Evolutionary conservation across 2,888 invertebrate species (phyloP).

Genomic region (Tetanocera ferruginea): DNA sequence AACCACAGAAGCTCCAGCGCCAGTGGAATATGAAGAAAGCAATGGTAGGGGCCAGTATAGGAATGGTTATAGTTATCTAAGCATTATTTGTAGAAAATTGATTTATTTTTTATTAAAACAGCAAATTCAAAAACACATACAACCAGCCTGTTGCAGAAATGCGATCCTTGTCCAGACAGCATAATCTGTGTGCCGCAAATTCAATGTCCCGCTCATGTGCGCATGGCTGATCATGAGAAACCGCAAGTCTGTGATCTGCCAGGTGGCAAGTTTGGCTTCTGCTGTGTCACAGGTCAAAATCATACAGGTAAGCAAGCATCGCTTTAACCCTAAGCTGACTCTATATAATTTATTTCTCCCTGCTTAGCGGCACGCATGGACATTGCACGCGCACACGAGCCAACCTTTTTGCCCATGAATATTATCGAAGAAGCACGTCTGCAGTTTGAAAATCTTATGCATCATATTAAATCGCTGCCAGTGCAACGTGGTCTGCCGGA

Average conservation of each 20-base stretch:
- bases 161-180: constrained; percentile 70
- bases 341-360: background rate
- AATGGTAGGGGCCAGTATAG: background rate
- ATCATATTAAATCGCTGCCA: constrained; percentile 62
- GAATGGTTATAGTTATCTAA: too few relatives aligned
- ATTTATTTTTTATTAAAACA: background rate
- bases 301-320: constrained; percentile 69
- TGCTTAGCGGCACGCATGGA: constrained; percentile 19
- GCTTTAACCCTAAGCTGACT: background rate
- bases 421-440: constrained; percentile 63
- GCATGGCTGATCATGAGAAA: constrained; percentile 61
- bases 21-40: background rate
- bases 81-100: too few relatives aligned
- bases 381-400: constrained; percentile 13
- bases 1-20: background rate
- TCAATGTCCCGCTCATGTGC: constrained; percentile 77
- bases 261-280: constrained; percentile 72
- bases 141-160: constrained; percentile 55
- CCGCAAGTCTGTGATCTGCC: constrained; percentile 73
- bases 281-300: constrained; percentile 75
- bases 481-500: constrained; percentile 66
- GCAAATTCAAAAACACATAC: constrained; percentile 11
- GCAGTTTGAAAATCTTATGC: constrained; percentile 67
- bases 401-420: constrained; percentile 49
- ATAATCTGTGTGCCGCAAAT: constrained; percentile 75